Base-by-base conservation (phyloP, 2,113 vertebrate genomes). In the Perca flavescens region DNA sequence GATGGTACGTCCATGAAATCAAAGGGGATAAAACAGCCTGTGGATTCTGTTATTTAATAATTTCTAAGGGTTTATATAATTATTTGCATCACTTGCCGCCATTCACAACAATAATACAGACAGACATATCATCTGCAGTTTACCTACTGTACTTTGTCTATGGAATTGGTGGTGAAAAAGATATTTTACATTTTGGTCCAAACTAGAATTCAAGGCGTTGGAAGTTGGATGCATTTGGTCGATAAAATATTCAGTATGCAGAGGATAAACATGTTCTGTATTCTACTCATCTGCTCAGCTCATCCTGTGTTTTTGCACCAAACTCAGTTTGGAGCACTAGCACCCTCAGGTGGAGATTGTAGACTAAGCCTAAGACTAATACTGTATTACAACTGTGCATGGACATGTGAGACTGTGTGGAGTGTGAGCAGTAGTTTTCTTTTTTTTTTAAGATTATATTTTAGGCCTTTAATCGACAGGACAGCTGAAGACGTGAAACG, bases 311-410 rank as follows among this genome's bases (percentile, higher is more conserved):
- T 63, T 66, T 9, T 66, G 80, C 53, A 74, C 8, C 60, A 62
- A 31, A 31, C 52, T 53, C 76, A 58, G 10, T 78, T 74, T 90
- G 64, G 65, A 87, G 58, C 84, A 77, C 47, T 75, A 73, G 88
- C 92, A n/a, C 91, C 90, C 86, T 72, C 93, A n/a, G 56, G 81
- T 91, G 93, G 92, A 77, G 1, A 40, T 40, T 43, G 40, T 11
- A 43, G 40, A 43, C 40, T 9, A 43, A 43, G 40, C 11, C 40
- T 11, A 11, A 43, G 10, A 43, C 40, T 9, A 43, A 17, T 11
- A 43, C 19, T 46, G 22, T n/a, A 34, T 49, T 28, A 1, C 10
- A 54, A 21, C 34, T 70, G 11, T 10, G 31, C 28, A 28, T 25
- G 25, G 21, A 68, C n/a, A 43, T 6, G 19, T 63, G 34, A 25